These are phyloP conservation scores for Alectoris magna DNA, from an alignment of 2,797 vertebrate genomes.

Conservation along the genomic window DNA sequence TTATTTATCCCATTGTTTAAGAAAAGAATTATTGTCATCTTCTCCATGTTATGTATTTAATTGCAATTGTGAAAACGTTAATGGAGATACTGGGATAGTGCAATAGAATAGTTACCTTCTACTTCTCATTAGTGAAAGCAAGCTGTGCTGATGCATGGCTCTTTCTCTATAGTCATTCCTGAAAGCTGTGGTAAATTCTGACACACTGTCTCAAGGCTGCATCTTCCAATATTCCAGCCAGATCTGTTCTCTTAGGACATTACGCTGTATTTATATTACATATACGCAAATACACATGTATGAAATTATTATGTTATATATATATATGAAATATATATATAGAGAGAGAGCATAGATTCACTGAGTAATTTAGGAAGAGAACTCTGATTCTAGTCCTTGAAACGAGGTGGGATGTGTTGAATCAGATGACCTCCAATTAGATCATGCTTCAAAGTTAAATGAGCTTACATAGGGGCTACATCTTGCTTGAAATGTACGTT, in stretches of 20 bases:
- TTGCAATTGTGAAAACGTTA: neutral
- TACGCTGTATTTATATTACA: neutral
- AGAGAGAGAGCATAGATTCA: neutral
- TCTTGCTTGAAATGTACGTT: neutral
- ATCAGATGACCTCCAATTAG: neutral
- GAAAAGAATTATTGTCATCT: neutral
- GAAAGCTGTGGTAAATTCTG: rapidly evolving
- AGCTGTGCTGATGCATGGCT: neutral
- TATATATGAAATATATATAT: neutral
- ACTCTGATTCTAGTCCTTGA: neutral
- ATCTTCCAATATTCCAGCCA: neutral
- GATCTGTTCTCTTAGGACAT: neutral
- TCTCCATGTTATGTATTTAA: neutral
- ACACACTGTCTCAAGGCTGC: neutral
- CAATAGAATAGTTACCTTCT: neutral
- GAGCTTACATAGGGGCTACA: neutral
- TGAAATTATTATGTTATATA: neutral
- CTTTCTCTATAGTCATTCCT: neutral
- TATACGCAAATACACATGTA: neutral
- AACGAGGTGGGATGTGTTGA: neutral
- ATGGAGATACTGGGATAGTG: neutral
- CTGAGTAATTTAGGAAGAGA: neutral
- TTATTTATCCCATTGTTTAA: neutral
- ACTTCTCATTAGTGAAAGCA: neutral
- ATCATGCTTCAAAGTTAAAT: neutral